Evolutionary conservation across 2,888 invertebrate genomes (phyloP), one percentile per base, ranked within the genome.

Genomic region (Rotaria macrura): DNA sequence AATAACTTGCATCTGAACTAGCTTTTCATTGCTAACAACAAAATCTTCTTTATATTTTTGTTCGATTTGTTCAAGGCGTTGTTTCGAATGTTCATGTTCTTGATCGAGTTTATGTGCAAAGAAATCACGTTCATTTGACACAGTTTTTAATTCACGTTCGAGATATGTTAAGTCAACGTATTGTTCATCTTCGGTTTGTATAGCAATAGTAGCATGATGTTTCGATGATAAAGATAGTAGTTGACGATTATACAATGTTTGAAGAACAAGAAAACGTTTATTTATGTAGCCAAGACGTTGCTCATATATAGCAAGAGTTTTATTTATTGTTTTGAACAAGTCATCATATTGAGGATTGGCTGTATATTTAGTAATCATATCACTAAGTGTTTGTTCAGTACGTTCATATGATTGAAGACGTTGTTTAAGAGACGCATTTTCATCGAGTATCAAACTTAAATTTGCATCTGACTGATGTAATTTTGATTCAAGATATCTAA

Each of bases 101-200:
- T 54, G 29, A 29, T 85, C 55, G 3, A 85, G 57, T 83, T 85
- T 85, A 57, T 54, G 25, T 23, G 85, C 85, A 34, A 85, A 40
- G 29, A 85, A 55, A 54, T 85, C 85, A 29, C 85, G 85, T 57
- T 85, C 85, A 57, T 83, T 55, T 17, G 55, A 38, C 23, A 85
- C 85, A 9, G 55, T 72, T 29, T 83, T 85, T 6, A 85, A 57
- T 38, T 85, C 85, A 25, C 52, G 40, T 57, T 40, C 40, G 7
- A 85, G 43, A n/a, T 43, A 43, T 14, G 40, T 10, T 38, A 85
- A 83, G 83, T 85, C 55, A 29, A 83, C 25, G 57, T 83, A 55
- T 20, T 85, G 55, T 55, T 29, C 29, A 54, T 85, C 85, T 34
- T 83, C 83, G 25, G 25, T 74, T 54, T 79, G 85, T 29, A 55